Evolutionary conservation across 2,113 vertebrate species (phyloP).

Genomic region (Perca schrenkii): DNA sequence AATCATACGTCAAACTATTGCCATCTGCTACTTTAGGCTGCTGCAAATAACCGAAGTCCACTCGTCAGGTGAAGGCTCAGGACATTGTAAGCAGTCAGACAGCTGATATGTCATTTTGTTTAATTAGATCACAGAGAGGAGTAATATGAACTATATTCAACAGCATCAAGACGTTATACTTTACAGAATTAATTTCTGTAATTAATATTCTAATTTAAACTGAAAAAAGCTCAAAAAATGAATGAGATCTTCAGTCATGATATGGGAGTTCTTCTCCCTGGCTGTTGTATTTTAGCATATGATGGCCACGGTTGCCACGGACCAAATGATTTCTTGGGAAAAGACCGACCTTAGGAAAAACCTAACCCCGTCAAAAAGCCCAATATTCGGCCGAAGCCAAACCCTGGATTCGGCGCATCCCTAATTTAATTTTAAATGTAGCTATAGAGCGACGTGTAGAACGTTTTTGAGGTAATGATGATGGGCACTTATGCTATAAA

Average conservation of each 20-base stretch:
- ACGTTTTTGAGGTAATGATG: background rate
- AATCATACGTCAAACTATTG: background rate
- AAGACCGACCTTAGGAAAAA: background rate
- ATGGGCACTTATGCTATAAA: background rate
- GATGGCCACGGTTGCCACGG: too few relatives aligned
- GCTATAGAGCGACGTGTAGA: background rate
- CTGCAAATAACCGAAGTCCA: background rate
- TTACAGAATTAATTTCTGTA: background rate
- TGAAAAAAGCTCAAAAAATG: conserved; percentile 4
- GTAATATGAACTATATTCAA: background rate
- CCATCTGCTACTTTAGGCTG: background rate
- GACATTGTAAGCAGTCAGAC: background rate
- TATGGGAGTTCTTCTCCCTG: background rate
- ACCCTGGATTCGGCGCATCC: too few relatives aligned
- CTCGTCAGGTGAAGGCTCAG: background rate
- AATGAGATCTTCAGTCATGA: background rate
- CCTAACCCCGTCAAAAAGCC: too few relatives aligned
- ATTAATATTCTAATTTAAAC: conserved; percentile 38
- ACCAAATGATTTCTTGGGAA: background rate
- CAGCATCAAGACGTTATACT: background rate
- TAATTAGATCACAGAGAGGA: conserved; percentile 13
- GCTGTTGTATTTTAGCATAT: background rate
- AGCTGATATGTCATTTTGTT: conserved; percentile 10
- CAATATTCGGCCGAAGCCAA: too few relatives aligned
- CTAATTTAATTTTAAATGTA: background rate